Base-by-base conservation (phyloP, 37 sponge, comb jelly and placozoan species). In the Bolinopsis microptera region DNA sequence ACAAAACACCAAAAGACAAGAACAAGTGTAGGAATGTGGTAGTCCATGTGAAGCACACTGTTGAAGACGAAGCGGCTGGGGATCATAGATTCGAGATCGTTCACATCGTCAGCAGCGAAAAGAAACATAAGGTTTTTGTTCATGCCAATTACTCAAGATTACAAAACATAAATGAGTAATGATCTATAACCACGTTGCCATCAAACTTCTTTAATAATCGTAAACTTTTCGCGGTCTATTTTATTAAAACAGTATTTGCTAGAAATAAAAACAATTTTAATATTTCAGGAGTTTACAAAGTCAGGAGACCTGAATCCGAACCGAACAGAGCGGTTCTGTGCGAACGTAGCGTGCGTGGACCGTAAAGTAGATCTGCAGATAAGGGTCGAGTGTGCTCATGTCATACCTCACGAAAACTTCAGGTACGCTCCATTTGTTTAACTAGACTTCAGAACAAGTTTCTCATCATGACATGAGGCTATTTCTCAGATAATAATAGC, bases 351-450 rank as follows among this genome's bases (percentile, higher is more conserved):
- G 1, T 86, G 90, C 39, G 61, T 86, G 23, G 90, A 41, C 39
- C 25, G 90, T 0, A 86, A 86, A 38, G 90, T 86, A 5, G 90
- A 86, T 48, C 28, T 86, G 16, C 90, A 86, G 90, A 16, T 86
- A 3, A 22, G 30, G 8, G 38, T 86, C 0, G 90, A 86, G 22
- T 86, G 90, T 39, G 16, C 38, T 22, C 90, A 39, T 86, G 27
- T 86, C 9, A 34, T 77, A 5, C 80, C 80, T 9, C 80, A 77
- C 33, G 80, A 77, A 32, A 35, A 2, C 34, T 77, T 48, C 61
- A 48, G 61, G 61, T 48, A 77, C 74, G 23, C 74, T 24, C 8
- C 74, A 24, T 70, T 70, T n/a, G n/a, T n/a, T n/a, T n/a, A n/a
- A n/a, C n/a, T n/a, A n/a, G n/a, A n/a, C n/a, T n/a, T n/a, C n/a